Percentiles rank a stretch among this genome's conserved stretches.
phyloP scores from a whole-genome alignment of 2,888 invertebrate species.

The Drosophila ezoana region DNA sequence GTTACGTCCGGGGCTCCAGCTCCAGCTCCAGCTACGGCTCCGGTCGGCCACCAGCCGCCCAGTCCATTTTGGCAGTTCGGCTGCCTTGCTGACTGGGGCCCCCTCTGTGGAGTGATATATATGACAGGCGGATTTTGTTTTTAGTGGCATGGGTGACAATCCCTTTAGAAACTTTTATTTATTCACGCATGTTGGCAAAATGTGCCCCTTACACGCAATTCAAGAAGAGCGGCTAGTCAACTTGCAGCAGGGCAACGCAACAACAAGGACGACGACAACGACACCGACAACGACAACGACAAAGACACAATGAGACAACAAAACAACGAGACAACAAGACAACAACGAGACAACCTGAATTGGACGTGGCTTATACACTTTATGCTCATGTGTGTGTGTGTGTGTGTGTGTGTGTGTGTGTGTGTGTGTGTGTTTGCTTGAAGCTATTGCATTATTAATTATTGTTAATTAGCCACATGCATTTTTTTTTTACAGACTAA shows the following conservation, averaged over 20 bases:
- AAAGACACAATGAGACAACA: conserved; percentile 28
- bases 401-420: conserved; percentile 10
- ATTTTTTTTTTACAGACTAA: conserved; percentile 33
- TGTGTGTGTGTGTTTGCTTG: conserved; percentile 16
- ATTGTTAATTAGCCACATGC: conserved; percentile 62
- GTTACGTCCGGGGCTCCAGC: conserved; percentile 60
- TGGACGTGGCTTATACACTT: conserved; percentile 19
- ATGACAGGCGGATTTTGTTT: conserved; percentile 76
- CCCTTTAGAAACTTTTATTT: conserved; percentile 75
- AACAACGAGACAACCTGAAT: conserved; percentile 38
- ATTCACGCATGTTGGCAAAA: conserved; percentile 76
- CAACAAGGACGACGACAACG: conserved; percentile 36
- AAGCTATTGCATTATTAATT: conserved; percentile 65
- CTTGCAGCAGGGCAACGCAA: conserved; percentile 47
- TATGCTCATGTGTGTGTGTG: conserved; percentile 1
- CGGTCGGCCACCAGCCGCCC: neutral
- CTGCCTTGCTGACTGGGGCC: conserved; percentile 26
- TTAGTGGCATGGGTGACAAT: conserved; percentile 79
- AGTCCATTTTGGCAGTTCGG: conserved; percentile 20
- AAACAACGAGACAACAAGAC: conserved; percentile 28
- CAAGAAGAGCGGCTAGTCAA: conserved; percentile 51
- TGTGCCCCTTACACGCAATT: conserved; percentile 74
- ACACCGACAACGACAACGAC: conserved; percentile 25
- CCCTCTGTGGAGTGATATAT: conserved; percentile 71
- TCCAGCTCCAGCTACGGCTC: conserved; percentile 4